These are phyloP conservation scores for Muschampia plurimacula DNA, from an alignment of 2,888 invertebrate genomes.

Conservation along the genomic window DNA sequence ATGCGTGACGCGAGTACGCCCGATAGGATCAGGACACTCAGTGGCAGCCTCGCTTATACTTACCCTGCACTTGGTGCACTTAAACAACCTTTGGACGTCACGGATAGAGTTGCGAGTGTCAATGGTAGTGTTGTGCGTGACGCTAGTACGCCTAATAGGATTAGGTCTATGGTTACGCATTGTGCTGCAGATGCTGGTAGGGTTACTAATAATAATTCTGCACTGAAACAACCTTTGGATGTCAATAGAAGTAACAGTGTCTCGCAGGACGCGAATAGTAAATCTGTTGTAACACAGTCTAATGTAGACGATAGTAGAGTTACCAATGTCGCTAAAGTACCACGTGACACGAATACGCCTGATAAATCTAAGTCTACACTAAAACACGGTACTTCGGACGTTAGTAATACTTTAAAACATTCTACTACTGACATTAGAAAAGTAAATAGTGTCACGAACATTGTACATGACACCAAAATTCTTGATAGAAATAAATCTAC, in stretches of 20 bases:
- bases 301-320: not conserved
- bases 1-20: too few relatives aligned
- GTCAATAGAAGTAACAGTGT: not conserved
- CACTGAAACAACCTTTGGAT: not conserved
- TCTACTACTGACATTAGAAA: not conserved
- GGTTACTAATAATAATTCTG: not conserved
- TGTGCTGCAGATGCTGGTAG: not conserved
- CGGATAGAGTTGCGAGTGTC: not conserved
- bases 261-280: not conserved
- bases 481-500: not conserved
- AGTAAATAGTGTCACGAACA: not conserved
- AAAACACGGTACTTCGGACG: too few relatives aligned
- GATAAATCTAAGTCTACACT: not conserved
- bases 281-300: not conserved
- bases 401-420: not conserved
- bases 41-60: too few relatives aligned
- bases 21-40: too few relatives aligned
- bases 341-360: not conserved
- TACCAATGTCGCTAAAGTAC: not conserved
- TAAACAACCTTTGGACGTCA: too few relatives aligned
- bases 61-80: too few relatives aligned
- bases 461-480: not conserved
- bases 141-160: not conserved
- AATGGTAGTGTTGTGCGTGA: not conserved
- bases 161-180: not conserved